A percentile compares a stretch with the other conserved stretches of the same genome.
Evolutionary conservation across 1,140 invertebrate genomes (phyloP).

Genomic region (Phymorhynchus buccinoides): DNA sequence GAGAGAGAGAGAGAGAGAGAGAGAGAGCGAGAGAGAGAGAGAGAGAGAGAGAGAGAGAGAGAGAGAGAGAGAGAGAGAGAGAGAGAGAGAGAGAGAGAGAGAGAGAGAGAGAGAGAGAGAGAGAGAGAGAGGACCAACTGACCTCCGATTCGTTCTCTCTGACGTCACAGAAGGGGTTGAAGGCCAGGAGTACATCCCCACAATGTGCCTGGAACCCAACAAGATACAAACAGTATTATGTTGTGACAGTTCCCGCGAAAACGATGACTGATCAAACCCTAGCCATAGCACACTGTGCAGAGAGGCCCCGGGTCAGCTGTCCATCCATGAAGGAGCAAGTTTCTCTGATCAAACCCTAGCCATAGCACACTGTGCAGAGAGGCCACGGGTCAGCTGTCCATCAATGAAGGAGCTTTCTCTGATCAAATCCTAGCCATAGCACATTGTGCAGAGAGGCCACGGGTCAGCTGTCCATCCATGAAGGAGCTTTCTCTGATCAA

Average conservation of each 20-base stretch:
- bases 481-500: too few species aligned
- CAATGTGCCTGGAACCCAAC: background rate
- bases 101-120: background rate
- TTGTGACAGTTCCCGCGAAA: background rate
- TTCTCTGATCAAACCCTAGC: background rate
- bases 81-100: background rate
- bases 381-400: too few species aligned
- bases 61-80: too few species aligned
- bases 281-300: background rate
- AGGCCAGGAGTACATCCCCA: conserved; percentile 1
- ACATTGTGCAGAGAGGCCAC: too few species aligned
- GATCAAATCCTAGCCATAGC: too few species aligned
- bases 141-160: background rate
- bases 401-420: too few species aligned
- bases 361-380: background rate
- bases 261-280: background rate
- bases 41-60: background rate
- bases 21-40: too few species aligned
- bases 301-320: background rate
- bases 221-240: background rate
- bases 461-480: too few species aligned
- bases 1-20: too few species aligned
- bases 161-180: background rate
- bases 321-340: background rate
- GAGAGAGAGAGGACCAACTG: too few species aligned